These are phyloP conservation scores for Pristionchus pacificus DNA, from an alignment of 1,140 invertebrate genomes.

Conservation along the genomic window DNA sequence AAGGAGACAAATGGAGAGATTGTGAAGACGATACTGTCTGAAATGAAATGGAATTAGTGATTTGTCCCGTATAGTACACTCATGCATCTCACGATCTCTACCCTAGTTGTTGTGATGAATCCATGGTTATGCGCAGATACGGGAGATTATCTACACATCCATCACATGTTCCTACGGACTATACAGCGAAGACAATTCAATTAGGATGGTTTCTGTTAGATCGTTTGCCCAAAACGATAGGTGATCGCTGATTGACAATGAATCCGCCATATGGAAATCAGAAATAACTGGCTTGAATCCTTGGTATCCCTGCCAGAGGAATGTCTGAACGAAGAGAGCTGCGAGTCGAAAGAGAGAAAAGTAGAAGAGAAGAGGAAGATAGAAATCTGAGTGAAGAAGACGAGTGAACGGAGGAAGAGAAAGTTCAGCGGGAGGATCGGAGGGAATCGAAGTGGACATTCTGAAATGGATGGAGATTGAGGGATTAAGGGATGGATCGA, in stretches of 20 bases:
- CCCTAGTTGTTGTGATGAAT: too few relatives aligned
- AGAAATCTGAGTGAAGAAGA: constrained; percentile 17
- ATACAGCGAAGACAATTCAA: too few relatives aligned
- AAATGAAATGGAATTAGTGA: constrained; percentile 30
- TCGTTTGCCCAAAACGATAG: too few relatives aligned
- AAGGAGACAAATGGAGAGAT: constrained; percentile 40
- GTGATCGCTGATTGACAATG: constrained; percentile 8
- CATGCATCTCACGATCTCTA: too few relatives aligned
- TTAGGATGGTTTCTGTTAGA: too few relatives aligned
- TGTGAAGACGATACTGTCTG: constrained; percentile 47
- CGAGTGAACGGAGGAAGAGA: constrained; percentile 24
- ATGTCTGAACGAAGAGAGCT: constrained; percentile 18
- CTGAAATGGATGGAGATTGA: too few relatives aligned
- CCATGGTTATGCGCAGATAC: too few relatives aligned
- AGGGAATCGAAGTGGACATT: too few relatives aligned
- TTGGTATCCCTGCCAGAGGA: constrained; percentile 18
- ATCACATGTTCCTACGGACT: too few relatives aligned
- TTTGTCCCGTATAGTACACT: too few relatives aligned
- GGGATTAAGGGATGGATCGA: too few relatives aligned
- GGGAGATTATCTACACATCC: too few relatives aligned
- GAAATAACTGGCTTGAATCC: constrained; percentile 39
- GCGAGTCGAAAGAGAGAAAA: constrained; percentile 35
- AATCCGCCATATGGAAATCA: background rate
- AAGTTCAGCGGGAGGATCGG: constrained; percentile 16
- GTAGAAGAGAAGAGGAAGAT: constrained; percentile 27